Evolutionary conservation across 2,797 vertebrate species (phyloP).

Genomic region (Hipposideros larvatus): DNA sequence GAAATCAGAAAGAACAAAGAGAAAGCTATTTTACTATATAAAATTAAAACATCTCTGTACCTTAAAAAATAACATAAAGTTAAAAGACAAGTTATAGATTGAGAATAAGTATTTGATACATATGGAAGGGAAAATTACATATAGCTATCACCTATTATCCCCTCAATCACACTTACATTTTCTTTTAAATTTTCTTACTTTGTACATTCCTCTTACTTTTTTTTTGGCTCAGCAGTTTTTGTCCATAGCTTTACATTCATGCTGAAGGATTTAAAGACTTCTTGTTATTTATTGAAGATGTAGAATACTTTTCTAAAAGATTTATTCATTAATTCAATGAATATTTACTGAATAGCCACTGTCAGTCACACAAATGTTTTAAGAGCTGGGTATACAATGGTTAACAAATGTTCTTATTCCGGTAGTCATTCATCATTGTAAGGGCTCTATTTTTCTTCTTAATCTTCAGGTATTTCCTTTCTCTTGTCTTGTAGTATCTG

Average conservation of each 20-base stretch:
- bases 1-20: background rate
- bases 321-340: background rate
- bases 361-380: background rate
- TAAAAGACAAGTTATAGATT: constrained; percentile 23
- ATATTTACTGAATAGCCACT: background rate
- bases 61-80: constrained; percentile 30
- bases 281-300: background rate
- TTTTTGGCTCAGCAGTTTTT: background rate
- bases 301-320: constrained; percentile 20
- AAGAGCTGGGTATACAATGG: background rate
- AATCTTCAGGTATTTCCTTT: background rate
- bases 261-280: background rate
- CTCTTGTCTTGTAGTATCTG: background rate
- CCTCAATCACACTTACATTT: background rate
- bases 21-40: background rate
- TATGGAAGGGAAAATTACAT: background rate
- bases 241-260: background rate
- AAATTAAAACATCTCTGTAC: background rate
- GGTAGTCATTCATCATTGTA: background rate
- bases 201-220: background rate
- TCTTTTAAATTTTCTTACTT: background rate
- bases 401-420: constrained; percentile 14
- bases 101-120: background rate
- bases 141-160: background rate
- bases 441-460: background rate